These are phyloP conservation scores for Solea solea DNA, from an alignment of 2,113 vertebrate genomes.

Conservation along the genomic window DNA sequence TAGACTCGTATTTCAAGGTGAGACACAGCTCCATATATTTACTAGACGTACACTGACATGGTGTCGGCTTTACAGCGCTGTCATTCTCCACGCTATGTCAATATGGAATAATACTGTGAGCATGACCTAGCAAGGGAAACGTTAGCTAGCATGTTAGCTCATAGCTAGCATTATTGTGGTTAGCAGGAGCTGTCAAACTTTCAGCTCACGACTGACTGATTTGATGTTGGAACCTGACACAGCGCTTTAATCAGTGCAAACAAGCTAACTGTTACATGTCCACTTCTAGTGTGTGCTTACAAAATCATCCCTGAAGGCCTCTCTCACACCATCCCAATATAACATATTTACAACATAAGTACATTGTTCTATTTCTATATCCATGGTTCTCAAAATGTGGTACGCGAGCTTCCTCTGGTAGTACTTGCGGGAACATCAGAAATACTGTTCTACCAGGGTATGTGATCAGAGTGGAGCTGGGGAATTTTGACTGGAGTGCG, in stretches of 20 bases:
- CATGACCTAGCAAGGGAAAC: constrained; percentile 1
- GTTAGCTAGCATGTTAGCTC: constrained; percentile 53
- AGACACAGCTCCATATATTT: constrained; percentile 33
- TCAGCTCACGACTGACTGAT: background rate
- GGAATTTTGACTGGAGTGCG: too few species aligned
- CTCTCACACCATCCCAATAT: too few species aligned
- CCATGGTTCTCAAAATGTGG: too few species aligned
- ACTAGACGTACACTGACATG: background rate
- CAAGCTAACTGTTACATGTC: background rate
- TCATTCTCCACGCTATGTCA: background rate
- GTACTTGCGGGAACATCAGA: too few species aligned
- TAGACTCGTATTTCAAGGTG: constrained; percentile 75
- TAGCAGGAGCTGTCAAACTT: constrained; percentile 36
- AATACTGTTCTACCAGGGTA: too few species aligned
- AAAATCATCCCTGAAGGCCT: background rate
- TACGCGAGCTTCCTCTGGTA: too few species aligned
- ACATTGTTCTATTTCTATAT: too few species aligned
- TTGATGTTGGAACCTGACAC: background rate
- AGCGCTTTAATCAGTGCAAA: constrained; percentile 4
- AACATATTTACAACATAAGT: too few species aligned
- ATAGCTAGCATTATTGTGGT: constrained; percentile 42
- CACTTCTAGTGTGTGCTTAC: background rate
- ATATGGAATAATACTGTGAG: background rate
- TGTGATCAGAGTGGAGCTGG: too few species aligned
- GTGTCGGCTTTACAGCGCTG: background rate